Percentiles rank a stretch among this genome's conserved stretches.
Evolutionary conservation across 2,113 vertebrate species (phyloP).

Genomic region (Chelonoidis abingdonii): DNA sequence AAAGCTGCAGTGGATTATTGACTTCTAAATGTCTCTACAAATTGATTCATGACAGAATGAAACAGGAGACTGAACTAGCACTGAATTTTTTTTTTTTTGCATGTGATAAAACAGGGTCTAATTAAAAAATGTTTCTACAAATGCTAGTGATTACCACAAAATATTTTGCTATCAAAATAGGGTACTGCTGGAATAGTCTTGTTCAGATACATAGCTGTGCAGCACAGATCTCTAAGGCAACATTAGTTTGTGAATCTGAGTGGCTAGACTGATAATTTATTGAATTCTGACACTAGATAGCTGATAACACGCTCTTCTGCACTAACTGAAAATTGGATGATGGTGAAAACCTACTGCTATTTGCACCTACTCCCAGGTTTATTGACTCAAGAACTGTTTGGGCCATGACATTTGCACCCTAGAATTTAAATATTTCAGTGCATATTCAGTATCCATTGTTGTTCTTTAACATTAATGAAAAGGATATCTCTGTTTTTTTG

Average conservation of each 20-base stretch:
- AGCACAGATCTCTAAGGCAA: constrained; percentile 57
- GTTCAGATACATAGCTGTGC: constrained; percentile 68
- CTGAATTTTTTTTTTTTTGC: constrained; percentile 82
- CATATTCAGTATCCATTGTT: neutral
- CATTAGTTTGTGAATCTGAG: constrained; percentile 73
- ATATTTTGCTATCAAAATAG: constrained; percentile 81
- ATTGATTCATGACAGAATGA: constrained; percentile 88
- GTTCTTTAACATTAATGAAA: neutral
- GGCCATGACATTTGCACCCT: constrained; percentile 13
- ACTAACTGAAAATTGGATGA: neutral
- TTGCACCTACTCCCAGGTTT: neutral
- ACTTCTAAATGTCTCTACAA: constrained; percentile 88
- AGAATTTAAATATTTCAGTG: neutral
- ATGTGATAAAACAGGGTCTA: constrained; percentile 82
- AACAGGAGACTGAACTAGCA: constrained; percentile 83
- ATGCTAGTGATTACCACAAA: constrained; percentile 83
- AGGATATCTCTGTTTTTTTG: neutral
- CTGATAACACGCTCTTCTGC: constrained; percentile 40
- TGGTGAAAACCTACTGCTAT: neutral
- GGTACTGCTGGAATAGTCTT: constrained; percentile 77
- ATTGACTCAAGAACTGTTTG: neutral
- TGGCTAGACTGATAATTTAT: constrained; percentile 69
- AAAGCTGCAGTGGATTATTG: constrained; percentile 88
- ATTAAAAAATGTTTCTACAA: constrained; percentile 85
- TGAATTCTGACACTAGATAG: constrained; percentile 67